A percentile compares a stretch with the other conserved stretches of the same genome.
Conservation (phyloP, 2,888 invertebrate species). For the Agapostemon virescens region DNA sequence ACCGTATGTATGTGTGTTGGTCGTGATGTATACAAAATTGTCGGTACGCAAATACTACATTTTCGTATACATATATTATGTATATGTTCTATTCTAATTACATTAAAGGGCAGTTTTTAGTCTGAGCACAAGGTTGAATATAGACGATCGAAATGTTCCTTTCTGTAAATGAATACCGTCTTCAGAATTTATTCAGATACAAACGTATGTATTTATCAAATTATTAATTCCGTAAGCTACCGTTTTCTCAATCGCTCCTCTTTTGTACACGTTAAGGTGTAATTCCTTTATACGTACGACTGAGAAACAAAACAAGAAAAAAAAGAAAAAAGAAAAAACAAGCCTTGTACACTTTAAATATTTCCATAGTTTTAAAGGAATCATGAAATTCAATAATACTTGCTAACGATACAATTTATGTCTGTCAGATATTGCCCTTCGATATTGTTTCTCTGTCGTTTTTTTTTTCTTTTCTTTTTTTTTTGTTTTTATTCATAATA, state of each 20-base stretch:
- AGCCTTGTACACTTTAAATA: background rate
- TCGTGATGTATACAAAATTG: constrained; percentile 23
- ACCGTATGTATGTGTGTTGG: constrained; percentile 37
- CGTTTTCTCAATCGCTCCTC: constrained; percentile 17
- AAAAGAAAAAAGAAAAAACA: constrained; percentile 6
- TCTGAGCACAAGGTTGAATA: constrained; percentile 33
- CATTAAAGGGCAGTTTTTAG: constrained; percentile 38
- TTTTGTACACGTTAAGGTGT: constrained; percentile 6
- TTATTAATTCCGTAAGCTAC: constrained; percentile 16
- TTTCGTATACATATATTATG: constrained; percentile 10
- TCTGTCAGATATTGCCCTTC: constrained; percentile 41
- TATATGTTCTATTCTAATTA: constrained; percentile 30
- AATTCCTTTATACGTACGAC: constrained; percentile 35
- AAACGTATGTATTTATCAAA: constrained; percentile 19
- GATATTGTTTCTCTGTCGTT: constrained; percentile 13
- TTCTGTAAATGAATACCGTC: constrained; percentile 41
- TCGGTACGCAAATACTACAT: constrained; percentile 20
- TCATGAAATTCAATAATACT: constrained; percentile 30
- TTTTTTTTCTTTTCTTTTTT: constrained; percentile 9
- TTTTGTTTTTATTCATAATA: constrained; percentile 58
- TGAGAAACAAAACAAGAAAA: constrained; percentile 10
- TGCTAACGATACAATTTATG: constrained; percentile 24
- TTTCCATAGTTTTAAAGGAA: constrained; percentile 38
- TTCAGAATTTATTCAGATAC: constrained; percentile 33
- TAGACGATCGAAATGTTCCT: constrained; percentile 33